Evolutionary conservation across 2,113 vertebrate species (phyloP).

Genomic region (Okapia johnstoni): DNA sequence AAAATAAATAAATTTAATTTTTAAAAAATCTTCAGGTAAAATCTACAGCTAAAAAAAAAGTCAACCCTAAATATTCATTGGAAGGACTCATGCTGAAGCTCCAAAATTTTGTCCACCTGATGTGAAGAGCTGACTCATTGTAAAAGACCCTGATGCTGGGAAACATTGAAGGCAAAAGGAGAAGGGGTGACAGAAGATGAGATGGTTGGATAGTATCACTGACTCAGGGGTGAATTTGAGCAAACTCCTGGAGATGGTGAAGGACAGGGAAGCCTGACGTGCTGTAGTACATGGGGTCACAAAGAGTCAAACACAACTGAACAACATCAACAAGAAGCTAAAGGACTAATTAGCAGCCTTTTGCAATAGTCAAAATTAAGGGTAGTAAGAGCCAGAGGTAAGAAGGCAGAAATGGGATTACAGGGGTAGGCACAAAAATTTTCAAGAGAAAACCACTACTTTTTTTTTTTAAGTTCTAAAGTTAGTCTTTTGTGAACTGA

Average conservation of each 20-base stretch:
- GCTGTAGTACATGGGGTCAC: background rate
- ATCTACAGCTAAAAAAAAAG: background rate
- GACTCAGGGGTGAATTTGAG: background rate
- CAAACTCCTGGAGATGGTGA: background rate
- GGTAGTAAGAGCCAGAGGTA: background rate
- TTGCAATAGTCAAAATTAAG: background rate
- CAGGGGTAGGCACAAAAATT: background rate
- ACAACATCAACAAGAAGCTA: background rate
- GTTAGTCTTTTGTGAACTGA: background rate
- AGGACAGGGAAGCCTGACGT: background rate
- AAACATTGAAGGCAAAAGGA: background rate
- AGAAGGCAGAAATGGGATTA: background rate
- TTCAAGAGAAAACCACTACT: background rate
- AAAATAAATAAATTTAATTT: background rate
- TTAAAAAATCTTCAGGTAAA: background rate
- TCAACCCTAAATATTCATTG: background rate
- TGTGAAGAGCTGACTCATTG: background rate
- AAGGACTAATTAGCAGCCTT: slow-evolving; percentile 30
- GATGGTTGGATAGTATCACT: background rate
- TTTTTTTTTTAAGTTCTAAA: background rate
- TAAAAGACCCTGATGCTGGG: background rate
- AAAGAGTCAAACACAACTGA: background rate
- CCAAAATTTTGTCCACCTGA: background rate
- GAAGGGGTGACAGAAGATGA: background rate
- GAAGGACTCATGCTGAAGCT: background rate